Evolutionary conservation across 2,797 vertebrate species (phyloP).

Genomic region (Microctenopoma stevenorrisi): DNA sequence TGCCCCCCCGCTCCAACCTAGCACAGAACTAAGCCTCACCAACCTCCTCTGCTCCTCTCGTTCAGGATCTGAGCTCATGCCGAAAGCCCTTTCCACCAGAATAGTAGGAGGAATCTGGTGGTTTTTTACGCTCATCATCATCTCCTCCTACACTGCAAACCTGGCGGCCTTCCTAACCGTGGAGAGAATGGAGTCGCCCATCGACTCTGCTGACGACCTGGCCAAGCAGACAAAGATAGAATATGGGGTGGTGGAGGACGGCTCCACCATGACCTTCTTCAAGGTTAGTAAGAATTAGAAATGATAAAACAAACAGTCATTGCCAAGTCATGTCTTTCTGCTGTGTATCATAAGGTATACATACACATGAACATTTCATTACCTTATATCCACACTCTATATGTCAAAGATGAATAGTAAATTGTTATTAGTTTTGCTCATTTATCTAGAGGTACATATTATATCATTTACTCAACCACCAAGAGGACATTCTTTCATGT

Average conservation of each 20-base stretch:
- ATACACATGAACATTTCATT: background rate
- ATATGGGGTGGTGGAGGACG: conserved; percentile 96
- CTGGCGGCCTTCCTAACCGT: conserved; percentile 99
- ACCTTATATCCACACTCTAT: background rate
- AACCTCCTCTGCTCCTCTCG: conserved; percentile 79
- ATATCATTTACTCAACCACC: no score
- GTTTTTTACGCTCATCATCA: conserved; percentile 99
- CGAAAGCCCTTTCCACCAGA: conserved; percentile 99
- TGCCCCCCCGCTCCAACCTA: conserved; percentile 50
- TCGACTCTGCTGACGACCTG: conserved; percentile 97
- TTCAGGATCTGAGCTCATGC: conserved; percentile 99
- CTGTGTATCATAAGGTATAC: background rate
- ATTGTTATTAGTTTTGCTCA: background rate
- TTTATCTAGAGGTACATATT: background rate
- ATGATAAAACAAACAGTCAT: background rate
- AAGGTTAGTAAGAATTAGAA: conserved; percentile 85
- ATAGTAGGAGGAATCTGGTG: conserved; percentile 99
- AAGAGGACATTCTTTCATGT: no score
- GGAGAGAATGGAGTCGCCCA: conserved; percentile 98
- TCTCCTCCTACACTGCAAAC: conserved; percentile 99
- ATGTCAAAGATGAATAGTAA: background rate
- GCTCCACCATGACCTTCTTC: conserved; percentile 98
- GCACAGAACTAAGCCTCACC: conserved; percentile 40
- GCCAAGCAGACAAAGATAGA: conserved; percentile 99
- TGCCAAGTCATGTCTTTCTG: background rate